A percentile compares a stretch with the other conserved stretches of the same genome.
These are phyloP conservation scores for Osmoderma eremita DNA, from an alignment of 2,888 invertebrate genomes.

Conservation along the genomic window DNA sequence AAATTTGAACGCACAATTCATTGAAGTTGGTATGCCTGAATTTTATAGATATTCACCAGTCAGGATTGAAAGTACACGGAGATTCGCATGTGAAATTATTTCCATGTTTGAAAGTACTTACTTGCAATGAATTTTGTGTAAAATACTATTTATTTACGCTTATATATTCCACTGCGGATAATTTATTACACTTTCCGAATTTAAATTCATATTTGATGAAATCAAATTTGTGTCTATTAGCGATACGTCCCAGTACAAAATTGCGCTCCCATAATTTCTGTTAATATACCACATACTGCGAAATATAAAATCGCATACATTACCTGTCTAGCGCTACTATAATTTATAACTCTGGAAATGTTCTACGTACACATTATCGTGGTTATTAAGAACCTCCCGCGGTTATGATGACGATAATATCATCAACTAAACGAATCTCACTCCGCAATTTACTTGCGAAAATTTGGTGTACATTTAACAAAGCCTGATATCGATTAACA, in stretches of 20 bases:
- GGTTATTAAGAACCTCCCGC: constrained; percentile 22
- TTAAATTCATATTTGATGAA: neutral
- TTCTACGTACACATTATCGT: constrained; percentile 4
- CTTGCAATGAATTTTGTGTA: no score
- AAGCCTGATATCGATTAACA: constrained; percentile 22
- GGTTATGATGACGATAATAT: constrained; percentile 26
- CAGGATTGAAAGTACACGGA: no score
- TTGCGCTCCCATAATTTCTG: neutral
- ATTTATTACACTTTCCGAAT: neutral
- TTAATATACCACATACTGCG: constrained; percentile 17
- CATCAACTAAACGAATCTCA: constrained; percentile 27
- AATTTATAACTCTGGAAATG: constrained; percentile 15
- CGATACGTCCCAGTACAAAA: neutral
- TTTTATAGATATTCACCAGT: no score
- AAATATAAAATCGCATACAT: constrained; percentile 29
- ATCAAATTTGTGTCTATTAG: neutral
- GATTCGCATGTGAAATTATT: no score
- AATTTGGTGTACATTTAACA: constrained; percentile 22
- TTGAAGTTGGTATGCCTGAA: no score
- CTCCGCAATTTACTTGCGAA: constrained; percentile 24
- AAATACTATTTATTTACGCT: neutral
- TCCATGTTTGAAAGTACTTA: no score
- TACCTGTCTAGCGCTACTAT: constrained; percentile 25
- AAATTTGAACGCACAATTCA: no score
- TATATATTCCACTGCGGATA: neutral